Evolutionary conservation across 2,888 invertebrate species (phyloP), one percentile per base, ranked within the genome.

Genomic region (Cantharis lateralis): DNA sequence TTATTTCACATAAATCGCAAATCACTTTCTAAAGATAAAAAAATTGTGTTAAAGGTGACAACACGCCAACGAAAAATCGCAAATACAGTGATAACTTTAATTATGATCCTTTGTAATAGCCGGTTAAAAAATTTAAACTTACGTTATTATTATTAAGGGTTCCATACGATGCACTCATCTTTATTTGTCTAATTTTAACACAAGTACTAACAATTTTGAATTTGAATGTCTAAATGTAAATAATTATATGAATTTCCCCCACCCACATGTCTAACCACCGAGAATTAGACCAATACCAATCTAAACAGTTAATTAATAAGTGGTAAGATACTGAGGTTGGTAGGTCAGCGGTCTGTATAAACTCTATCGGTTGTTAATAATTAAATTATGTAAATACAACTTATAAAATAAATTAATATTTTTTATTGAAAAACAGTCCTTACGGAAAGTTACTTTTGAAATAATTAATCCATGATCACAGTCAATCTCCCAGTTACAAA

Each of bases 261-360:
- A 64, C 64, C n/a, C 64, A 11, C 1, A 18, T 64, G 32, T 3
- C 9, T 15, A 66, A 48, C 48, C 48, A 48, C n/a, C 28, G 48
- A 68, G 26, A 69, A 68, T 70, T 73, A 73, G 20, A 76, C 76
- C 76, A 76, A 76, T 76, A 73, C 24, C 64, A 72, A 28, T 72
- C 48, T 48, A 73, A 73, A 48, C n/a, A 48, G 48, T 48, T 48
- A 48, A 48, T 48, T 48, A 48, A 72, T 48, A 32, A 61, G 68
- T 26, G 68, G 62, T 20, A 68, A 68, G 61, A 73, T 32, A 73
- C 24, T 24, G 71, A 75, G 26, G 72, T 62, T 75, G 68, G 72
- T 69, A 72, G 76, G 72, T 72, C 48, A 48, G 48, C 48, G 48
- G 48, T 48, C 48, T 48, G 48, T 48, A n/a, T 48, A 48, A 48